These are phyloP conservation scores for Camponotus fellah DNA, from an alignment of 2,888 invertebrate genomes.

Conservation along the genomic window DNA sequence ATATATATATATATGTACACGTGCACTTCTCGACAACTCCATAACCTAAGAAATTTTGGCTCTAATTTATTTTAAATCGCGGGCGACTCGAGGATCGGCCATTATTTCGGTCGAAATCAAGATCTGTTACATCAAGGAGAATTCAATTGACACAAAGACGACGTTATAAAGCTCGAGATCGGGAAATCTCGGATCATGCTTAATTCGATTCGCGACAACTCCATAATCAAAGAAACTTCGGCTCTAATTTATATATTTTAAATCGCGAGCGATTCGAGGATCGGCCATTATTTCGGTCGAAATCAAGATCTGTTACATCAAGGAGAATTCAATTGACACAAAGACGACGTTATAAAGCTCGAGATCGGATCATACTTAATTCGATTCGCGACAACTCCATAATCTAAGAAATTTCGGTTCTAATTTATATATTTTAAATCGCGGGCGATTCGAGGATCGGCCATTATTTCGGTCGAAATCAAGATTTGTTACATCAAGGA, in stretches of 20 bases:
- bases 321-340: background rate
- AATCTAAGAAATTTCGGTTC: conserved; percentile 1
- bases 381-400: conserved; percentile 55
- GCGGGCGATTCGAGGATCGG: background rate
- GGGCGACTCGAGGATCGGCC: background rate
- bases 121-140: background rate
- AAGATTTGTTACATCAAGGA: background rate
- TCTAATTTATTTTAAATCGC: background rate
- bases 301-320: background rate
- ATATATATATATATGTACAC: too few species aligned
- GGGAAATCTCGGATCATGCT: conserved; percentile 62
- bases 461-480: background rate
- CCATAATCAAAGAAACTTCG: conserved; percentile 13
- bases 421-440: background rate
- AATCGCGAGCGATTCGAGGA: background rate
- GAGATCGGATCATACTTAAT: conserved; percentile 67
- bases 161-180: conserved; percentile 35
- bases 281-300: background rate
- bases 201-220: conserved; percentile 65
- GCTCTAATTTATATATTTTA: background rate
- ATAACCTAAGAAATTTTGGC: conserved; percentile 13
- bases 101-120: background rate
- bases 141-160: conserved; percentile 10
- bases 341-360: conserved; percentile 23
- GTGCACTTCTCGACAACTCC: too few species aligned